Conservation (phyloP, 2,113 vertebrate genomes). For the Paralichthys olivaceus region DNA sequence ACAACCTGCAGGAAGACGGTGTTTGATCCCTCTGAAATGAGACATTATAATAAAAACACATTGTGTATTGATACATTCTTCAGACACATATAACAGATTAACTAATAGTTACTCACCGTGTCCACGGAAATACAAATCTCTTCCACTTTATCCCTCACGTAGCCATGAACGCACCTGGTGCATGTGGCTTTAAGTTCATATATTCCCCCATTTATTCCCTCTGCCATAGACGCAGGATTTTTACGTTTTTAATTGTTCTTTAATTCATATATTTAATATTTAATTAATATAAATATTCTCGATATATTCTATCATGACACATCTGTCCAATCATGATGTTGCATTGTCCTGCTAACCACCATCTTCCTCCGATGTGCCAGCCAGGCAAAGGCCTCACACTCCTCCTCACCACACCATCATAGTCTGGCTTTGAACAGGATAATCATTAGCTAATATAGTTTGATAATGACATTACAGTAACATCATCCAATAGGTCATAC, state of each 20-base stretch:
- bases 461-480: neutral
- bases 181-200: neutral
- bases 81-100: neutral
- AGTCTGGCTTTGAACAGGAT: neutral
- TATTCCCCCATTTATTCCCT: neutral
- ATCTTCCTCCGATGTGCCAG: conserved; percentile 10
- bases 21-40: neutral
- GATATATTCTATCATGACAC: neutral
- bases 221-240: neutral
- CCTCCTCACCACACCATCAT: neutral
- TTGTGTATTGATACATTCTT: neutral
- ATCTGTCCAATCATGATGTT: neutral
- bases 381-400: neutral
- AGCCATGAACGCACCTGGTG: neutral
- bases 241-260: neutral
- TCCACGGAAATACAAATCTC: neutral
- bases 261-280: no score
- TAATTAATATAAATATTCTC: neutral
- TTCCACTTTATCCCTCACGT: no score
- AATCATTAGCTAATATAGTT: no score
- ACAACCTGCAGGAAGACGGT: neutral
- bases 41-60: neutral
- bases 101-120: no score
- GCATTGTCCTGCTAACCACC: conserved; percentile 1
- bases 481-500: neutral